Base-by-base conservation (phyloP, 1,140 invertebrate genomes). In the Macrobrachium nipponense region DNA sequence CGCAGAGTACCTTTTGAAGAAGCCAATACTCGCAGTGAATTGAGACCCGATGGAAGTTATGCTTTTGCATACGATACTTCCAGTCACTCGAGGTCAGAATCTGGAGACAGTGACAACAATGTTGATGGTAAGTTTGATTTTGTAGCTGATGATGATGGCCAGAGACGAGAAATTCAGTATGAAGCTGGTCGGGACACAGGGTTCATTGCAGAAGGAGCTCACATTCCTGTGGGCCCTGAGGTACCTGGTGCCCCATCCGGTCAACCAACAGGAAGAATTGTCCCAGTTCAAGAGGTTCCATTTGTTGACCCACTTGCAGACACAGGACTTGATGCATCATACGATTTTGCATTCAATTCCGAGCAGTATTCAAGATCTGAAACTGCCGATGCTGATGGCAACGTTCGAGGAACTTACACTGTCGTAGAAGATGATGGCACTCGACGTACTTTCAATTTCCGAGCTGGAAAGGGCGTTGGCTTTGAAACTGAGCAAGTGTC, bases 391-490 rank as follows among this genome's bases (percentile, higher is more conserved):
- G 15, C 86, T 17, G 89, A 91, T 44, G 89, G 90, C 17, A 89
- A 73, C 44, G 90, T 91, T 0, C 78, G 88, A 6, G 90, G 90
- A 18, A 86, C 88, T 36, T 91, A 91, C 87, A 90, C 89, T 60
- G 91, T 90, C 82, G 88, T 89, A 17, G 90, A 90, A 73, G 73
- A 78, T 60, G 76, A 85, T 44, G 82, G 82, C 20, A 64, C 43
- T 44, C 43, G 27, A 20, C 77, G 75, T 27, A 60, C 58, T 43
- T 27, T 85, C 20, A 51, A 77, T 23, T 85, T 78, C 62, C 20
- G 66, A 4, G 82, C 82, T 20, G 82, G 82, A n/a, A 78, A 76
- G 14, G 75, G 75, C 7, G 78, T 78, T 64, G 82, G 82, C 66
- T 85, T 85, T 66, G 82, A 78, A 36, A 75, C 75, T n/a, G 76